phyloP scores from a whole-genome alignment of 2,113 vertebrate species.

The Coptodon rendalli region DNA sequence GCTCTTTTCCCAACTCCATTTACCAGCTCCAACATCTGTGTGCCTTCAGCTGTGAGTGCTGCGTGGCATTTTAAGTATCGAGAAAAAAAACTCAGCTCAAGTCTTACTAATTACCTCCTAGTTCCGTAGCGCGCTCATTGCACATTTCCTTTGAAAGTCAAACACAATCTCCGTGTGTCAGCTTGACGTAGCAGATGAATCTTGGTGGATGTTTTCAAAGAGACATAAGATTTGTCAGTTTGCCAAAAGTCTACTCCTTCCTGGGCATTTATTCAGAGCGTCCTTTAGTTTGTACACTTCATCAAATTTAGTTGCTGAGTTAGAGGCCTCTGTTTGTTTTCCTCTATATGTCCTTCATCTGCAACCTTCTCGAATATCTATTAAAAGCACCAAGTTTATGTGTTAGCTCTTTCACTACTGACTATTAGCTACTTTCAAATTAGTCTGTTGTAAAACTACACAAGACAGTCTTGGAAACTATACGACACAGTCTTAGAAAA shows the following conservation, averaged over 20 bases:
- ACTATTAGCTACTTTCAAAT: neutral
- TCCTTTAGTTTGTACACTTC: slow-evolving; percentile 13
- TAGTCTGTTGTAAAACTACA: neutral
- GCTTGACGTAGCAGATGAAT: slow-evolving; percentile 24
- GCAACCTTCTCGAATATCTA: neutral
- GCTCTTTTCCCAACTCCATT: slow-evolving; percentile 35
- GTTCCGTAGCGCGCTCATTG: slow-evolving; percentile 2
- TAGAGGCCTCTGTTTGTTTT: neutral
- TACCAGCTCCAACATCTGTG: slow-evolving; percentile 43
- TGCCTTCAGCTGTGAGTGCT: slow-evolving; percentile 34
- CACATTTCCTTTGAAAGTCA: slow-evolving; percentile 51
- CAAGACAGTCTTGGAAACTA: neutral
- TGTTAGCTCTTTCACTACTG: neutral
- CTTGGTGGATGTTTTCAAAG: slow-evolving; percentile 29
- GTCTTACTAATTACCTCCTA: slow-evolving; percentile 46
- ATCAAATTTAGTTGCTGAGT: slow-evolving; percentile 16
- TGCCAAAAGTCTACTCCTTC: slow-evolving; percentile 30
- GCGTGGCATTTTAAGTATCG: slow-evolving; percentile 21
- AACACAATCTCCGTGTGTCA: slow-evolving; percentile 35
- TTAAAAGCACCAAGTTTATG: neutral
- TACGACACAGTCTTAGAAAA: neutral
- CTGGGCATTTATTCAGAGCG: slow-evolving; percentile 1
- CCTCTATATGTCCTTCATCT: neutral
- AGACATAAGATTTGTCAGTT: slow-evolving; percentile 26
- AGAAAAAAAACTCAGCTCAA: neutral